phyloP scores from a whole-genome alignment of 2,113 vertebrate genomes.

The Plecturocebus donacophilus region DNA sequence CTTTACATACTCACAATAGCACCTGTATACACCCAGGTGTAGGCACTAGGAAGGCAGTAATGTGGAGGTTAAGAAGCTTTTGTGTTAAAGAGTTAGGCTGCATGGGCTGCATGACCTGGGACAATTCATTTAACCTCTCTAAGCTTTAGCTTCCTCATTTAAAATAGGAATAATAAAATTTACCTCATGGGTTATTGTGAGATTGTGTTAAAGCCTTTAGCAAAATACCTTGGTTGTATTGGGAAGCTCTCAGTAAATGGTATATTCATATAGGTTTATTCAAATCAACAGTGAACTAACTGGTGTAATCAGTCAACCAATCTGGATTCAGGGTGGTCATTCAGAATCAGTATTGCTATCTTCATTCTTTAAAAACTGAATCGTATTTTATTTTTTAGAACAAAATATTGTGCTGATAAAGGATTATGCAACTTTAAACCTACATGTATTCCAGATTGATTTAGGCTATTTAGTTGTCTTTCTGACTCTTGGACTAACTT shows the following conservation, averaged over 20 bases:
- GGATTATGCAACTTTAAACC: background rate
- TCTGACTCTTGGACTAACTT: background rate
- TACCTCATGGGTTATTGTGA: background rate
- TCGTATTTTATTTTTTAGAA: conserved; percentile 23
- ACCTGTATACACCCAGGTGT: background rate
- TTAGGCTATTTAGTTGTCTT: background rate
- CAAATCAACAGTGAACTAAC: background rate
- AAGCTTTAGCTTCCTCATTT: background rate
- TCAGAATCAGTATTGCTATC: background rate
- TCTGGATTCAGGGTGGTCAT: background rate
- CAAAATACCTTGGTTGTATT: background rate
- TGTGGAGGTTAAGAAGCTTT: background rate
- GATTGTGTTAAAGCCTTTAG: background rate
- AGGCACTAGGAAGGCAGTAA: background rate
- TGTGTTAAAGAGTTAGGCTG: background rate
- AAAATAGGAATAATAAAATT: background rate
- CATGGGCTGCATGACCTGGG: background rate
- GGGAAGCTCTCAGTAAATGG: background rate
- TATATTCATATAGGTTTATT: background rate
- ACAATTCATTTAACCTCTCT: background rate
- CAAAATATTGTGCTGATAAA: conserved; percentile 1
- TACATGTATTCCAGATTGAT: background rate
- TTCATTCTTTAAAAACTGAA: conserved; percentile 21
- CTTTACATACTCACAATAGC: background rate
- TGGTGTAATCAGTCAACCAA: background rate